Base-by-base conservation (phyloP, 2,888 invertebrate species). In the Pseudococcus viburni region DNA sequence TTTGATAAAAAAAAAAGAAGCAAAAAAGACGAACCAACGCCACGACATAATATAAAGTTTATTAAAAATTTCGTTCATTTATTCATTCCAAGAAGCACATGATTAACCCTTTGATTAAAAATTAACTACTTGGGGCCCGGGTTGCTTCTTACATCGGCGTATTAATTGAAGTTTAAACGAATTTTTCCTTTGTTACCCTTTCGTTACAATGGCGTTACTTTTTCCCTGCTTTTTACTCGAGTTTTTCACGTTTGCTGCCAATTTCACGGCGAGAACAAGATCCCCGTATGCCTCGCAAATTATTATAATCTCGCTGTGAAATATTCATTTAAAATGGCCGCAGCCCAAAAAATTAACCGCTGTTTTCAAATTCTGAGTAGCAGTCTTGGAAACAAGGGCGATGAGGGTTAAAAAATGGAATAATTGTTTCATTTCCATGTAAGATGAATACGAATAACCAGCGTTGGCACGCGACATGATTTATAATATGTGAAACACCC, bases 41-140 rank as follows among this genome's bases (percentile, higher is more conserved):
- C 17, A 15, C 77, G 77, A 77, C 77, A 77, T 77, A 42, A 39
- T 77, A 39, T 77, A 39, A 26, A 77, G 77, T 77, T 77, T 77
- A 77, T 77, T 77, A 77, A 77, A 77, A 77, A 77, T 77, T 77
- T 77, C 77, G 39, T 77, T 77, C 77, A 77, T 77, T 77, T 68
- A 68, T 68, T 68, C 26, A 77, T 77, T 77, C 42, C 17, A 42
- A 77, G 77, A 77, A 77, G 77, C 26, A 77, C 77, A 33, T 77
- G 77, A 77, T 77, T 77, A 77, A 77, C 77, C 77, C 77, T 77
- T 77, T 77, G 77, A 77, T 77, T 77, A 77, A 77, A 77, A 77
- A 77, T 77, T 77, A 77, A 77, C 77, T 77, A 42, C 77, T 77
- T n/a, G 77, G 26, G 26, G n/a, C 39, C 42, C 17, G 77, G 15